Percentiles rank a stretch among this genome's conserved stretches.
These are phyloP conservation scores for Onchidella celtica DNA, from an alignment of 2,888 invertebrate species.

Conservation along the genomic window DNA sequence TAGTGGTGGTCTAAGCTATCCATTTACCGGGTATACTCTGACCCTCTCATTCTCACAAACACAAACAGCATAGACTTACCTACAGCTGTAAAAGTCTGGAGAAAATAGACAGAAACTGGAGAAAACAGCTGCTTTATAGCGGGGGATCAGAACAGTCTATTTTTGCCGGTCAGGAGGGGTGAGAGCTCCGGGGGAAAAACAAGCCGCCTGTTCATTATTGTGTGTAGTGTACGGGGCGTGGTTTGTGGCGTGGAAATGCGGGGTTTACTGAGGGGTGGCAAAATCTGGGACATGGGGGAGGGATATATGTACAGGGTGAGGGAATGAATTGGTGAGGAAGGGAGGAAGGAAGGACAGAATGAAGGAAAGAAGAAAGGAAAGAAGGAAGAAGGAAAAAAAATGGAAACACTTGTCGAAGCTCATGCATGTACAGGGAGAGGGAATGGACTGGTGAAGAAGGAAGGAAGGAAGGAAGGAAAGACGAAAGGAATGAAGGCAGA, in stretches of 20 bases:
- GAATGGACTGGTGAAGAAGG: no score
- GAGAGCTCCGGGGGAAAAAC: background rate
- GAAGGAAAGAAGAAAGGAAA: no score
- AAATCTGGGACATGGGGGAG: background rate
- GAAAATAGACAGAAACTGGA: background rate
- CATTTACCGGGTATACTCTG: no score
- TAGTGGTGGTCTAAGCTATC: no score
- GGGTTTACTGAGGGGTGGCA: background rate
- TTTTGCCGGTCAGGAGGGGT: background rate
- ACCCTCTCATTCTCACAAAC: no score
- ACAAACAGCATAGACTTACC: no score
- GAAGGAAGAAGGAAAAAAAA: no score
- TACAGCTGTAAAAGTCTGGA: background rate
- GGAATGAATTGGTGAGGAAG: background rate
- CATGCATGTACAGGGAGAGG: no score
- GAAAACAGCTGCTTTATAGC: slow-evolving; percentile 3
- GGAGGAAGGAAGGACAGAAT: background rate
- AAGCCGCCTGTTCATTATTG: background rate
- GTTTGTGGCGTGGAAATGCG: background rate
- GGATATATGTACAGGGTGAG: background rate
- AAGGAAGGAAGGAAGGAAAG: no score
- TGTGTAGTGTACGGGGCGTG: background rate
- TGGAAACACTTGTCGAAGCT: no score
- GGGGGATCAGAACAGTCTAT: background rate
- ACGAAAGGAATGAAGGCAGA: no score